phyloP scores from a whole-genome alignment of 2,797 vertebrate species.

The Lepus oiostolus region DNA sequence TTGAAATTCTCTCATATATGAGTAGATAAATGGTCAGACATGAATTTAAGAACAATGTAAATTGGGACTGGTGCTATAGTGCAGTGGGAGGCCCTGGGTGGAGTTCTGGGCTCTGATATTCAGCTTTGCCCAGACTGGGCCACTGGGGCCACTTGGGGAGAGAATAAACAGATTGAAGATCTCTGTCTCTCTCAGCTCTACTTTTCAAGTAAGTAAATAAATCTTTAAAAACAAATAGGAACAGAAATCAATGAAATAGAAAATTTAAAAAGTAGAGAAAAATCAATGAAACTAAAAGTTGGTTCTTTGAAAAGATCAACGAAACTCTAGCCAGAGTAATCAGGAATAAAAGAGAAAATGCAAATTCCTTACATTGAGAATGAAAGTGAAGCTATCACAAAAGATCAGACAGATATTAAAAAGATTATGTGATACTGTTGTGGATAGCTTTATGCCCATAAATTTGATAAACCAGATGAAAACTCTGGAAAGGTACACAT shows the following conservation, averaged over 20 bases:
- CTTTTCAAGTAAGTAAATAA: too few species aligned
- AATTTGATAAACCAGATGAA: conserved; percentile 38
- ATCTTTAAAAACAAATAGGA: neutral
- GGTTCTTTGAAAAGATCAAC: conserved; percentile 57
- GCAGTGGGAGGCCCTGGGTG: neutral
- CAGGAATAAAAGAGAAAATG: neutral
- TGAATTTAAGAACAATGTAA: conserved; percentile 63
- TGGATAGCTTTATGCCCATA: conserved; percentile 43
- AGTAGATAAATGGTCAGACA: neutral
- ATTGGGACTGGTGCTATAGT: neutral
- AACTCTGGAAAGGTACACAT: conserved; percentile 26
- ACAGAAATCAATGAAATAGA: neutral
- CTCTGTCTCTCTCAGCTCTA: too few species aligned
- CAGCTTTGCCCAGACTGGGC: too few species aligned
- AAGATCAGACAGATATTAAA: conserved; percentile 43
- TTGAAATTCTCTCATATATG: neutral
- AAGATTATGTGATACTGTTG: conserved; percentile 3
- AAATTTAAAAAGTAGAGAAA: neutral
- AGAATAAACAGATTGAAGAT: too few species aligned
- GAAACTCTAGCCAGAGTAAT: conserved; percentile 12
- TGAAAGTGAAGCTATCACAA: conserved; percentile 43
- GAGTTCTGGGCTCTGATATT: too few species aligned
- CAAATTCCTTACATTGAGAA: conserved; percentile 7
- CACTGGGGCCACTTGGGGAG: too few species aligned
- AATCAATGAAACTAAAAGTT: neutral